Base-by-base conservation (phyloP, 2,797 vertebrate genomes). In the Erithacus rubecula region DNA sequence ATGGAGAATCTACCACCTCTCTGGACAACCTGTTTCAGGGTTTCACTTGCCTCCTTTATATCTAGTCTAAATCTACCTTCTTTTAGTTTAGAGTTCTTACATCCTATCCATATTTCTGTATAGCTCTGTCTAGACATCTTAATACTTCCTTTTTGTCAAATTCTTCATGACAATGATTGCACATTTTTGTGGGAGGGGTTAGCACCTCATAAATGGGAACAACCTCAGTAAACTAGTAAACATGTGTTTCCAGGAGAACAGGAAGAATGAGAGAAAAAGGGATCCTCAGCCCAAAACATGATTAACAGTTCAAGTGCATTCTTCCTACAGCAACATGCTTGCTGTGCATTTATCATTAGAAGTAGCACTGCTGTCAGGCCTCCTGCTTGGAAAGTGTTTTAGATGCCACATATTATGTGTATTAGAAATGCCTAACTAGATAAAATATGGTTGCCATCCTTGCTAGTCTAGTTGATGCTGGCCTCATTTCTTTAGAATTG, bases 401-500 rank as follows among this genome's bases (percentile, higher is more conserved):
- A 67, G 11, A 49, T 12, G 20, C 34, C 63, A 63, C 11, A 8
- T 30, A 27, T 27, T 79, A 12, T 39, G 24, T 87, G 12, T 43
- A 44, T 70, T 68, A 46, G 39, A 85, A 90, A 8, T 62, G 49
- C 43, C 75, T 90, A 58, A 74, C 39, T 63, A 68, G 80, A 59
- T 52, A 71, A 32, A 87, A 43, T 90, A 46, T 70, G 69, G 32
- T 36, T 94, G 22, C 64, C 30, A 43, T 70, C 41, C 27, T 37
- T 74, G 41, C 37, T 82, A 18, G 49, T 65, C 49, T 59, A 51
- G 71, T 22, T 89, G 86, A 89, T 82, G 49, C n/a, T 93, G 90
- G 17, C 69, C 72, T 94, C 52, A 37, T 96, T 97, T 89, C 72
- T 87, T 89, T 74, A 43, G 63, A 85, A 70, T 83, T 78, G 65